These are phyloP conservation scores for Sebastes iracundus DNA, from an alignment of 2,797 vertebrate genomes.

Conservation along the genomic window DNA sequence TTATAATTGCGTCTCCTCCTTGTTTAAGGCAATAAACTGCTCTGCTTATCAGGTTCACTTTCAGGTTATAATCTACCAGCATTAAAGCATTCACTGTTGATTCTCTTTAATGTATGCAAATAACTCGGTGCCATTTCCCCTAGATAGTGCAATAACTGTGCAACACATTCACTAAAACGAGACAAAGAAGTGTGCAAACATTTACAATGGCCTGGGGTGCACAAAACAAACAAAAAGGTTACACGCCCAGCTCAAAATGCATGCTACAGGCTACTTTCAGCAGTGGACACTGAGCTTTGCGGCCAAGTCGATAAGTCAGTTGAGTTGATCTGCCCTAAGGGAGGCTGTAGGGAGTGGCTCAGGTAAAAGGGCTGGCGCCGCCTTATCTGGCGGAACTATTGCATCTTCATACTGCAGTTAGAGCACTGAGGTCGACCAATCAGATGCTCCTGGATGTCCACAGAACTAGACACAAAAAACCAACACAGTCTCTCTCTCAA, in stretches of 20 bases:
- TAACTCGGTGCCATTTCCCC: background rate
- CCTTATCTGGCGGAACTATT: too few relatives aligned
- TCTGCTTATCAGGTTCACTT: conserved; percentile 5
- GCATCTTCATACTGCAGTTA: too few relatives aligned
- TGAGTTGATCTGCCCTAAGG: background rate
- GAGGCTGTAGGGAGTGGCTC: background rate
- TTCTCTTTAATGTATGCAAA: background rate
- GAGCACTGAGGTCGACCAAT: too few relatives aligned
- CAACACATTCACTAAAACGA: conserved; percentile 4
- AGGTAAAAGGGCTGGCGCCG: too few relatives aligned
- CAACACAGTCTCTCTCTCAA: too few relatives aligned
- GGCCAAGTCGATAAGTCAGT: background rate
- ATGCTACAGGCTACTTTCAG: background rate
- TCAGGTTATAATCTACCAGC: background rate
- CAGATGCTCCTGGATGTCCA: too few relatives aligned
- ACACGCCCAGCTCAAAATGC: background rate
- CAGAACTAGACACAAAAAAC: background rate
- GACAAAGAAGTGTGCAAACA: conserved; percentile 19
- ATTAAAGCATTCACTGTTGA: background rate
- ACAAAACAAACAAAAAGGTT: background rate
- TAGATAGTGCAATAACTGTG: background rate
- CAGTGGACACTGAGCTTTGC: background rate
- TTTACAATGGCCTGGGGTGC: conserved; percentile 6
- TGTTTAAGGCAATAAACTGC: conserved; percentile 3
- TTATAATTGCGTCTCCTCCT: conserved; percentile 2